These are phyloP conservation scores for Calameuta idolon DNA, from an alignment of 2,888 invertebrate species.

Conservation along the genomic window DNA sequence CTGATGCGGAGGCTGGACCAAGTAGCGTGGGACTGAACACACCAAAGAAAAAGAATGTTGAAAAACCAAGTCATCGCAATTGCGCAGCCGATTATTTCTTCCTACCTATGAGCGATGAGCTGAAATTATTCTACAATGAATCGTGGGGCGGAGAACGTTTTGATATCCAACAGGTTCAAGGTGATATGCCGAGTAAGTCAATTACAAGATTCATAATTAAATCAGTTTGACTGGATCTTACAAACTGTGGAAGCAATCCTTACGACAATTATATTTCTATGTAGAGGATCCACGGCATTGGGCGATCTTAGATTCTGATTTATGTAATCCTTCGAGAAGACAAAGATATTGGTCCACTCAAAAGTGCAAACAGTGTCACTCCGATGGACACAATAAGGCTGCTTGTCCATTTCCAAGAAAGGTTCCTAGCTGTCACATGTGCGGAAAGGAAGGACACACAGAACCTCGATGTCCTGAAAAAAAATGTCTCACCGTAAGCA, in stretches of 20 bases:
- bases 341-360: constrained; percentile 38
- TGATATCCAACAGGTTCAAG: constrained; percentile 71
- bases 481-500: constrained; percentile 76
- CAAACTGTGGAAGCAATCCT: background rate
- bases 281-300: constrained; percentile 55
- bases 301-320: constrained; percentile 55
- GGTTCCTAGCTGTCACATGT: constrained; percentile 73
- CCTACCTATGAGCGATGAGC: constrained; percentile 64
- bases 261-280: constrained; percentile 4
- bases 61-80: constrained; percentile 20
- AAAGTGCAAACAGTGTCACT: constrained; percentile 74
- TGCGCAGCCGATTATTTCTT: constrained; percentile 42
- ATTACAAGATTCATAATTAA: background rate
- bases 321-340: constrained; percentile 26
- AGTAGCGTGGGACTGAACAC: background rate
- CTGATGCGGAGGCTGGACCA: background rate
- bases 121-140: constrained; percentile 76
- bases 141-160: constrained; percentile 77
- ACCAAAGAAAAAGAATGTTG: constrained; percentile 1
- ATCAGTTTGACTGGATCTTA: background rate
- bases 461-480: constrained; percentile 78
- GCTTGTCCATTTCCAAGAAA: constrained; percentile 72
- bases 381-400: constrained; percentile 73
- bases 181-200: constrained; percentile 75
- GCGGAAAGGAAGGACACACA: constrained; percentile 75